Conservation (phyloP, 2,888 invertebrate species). For the Aspidiotus rigidus region DNA sequence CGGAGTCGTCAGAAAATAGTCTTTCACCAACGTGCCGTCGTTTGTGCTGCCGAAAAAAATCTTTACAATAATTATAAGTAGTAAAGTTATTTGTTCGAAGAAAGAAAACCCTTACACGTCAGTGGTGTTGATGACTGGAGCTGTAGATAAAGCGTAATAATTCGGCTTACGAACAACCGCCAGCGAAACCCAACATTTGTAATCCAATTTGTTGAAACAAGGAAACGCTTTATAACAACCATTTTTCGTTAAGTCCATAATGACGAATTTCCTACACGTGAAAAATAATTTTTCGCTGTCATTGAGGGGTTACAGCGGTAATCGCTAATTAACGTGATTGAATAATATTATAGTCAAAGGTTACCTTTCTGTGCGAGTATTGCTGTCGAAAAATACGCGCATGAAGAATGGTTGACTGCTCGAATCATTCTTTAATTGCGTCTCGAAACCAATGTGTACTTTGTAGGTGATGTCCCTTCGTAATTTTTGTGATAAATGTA, state of each 20-base stretch:
- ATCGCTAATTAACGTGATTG: too few species aligned
- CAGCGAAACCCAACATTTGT: slow-evolving; percentile 60
- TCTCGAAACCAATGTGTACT: slow-evolving; percentile 56
- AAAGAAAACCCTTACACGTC: slow-evolving; percentile 38
- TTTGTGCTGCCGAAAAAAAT: slow-evolving; percentile 36
- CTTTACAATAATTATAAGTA: slow-evolving; percentile 2
- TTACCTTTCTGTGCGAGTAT: slow-evolving; percentile 37
- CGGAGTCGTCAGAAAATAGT: slow-evolving; percentile 60
- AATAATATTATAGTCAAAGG: background rate
- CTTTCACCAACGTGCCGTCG: slow-evolving; percentile 51
- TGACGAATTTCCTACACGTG: slow-evolving; percentile 37
- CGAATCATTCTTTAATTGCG: slow-evolving; percentile 54
- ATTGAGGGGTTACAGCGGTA: too few species aligned
- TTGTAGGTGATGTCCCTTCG: slow-evolving; percentile 47
- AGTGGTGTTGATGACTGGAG: slow-evolving; percentile 38
- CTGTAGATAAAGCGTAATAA: slow-evolving; percentile 38
- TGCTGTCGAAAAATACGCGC: slow-evolving; percentile 7
- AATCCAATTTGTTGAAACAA: slow-evolving; percentile 69
- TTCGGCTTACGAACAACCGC: slow-evolving; percentile 47
- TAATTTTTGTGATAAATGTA: slow-evolving; percentile 35
- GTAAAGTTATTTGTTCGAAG: slow-evolving; percentile 7
- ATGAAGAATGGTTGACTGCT: slow-evolving; percentile 46
- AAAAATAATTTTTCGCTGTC: background rate
- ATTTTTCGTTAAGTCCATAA: slow-evolving; percentile 38
- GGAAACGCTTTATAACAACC: slow-evolving; percentile 63